Evolutionary conservation across 2,113 vertebrate species (phyloP).

Genomic region (Neomonachus schauinslandi): DNA sequence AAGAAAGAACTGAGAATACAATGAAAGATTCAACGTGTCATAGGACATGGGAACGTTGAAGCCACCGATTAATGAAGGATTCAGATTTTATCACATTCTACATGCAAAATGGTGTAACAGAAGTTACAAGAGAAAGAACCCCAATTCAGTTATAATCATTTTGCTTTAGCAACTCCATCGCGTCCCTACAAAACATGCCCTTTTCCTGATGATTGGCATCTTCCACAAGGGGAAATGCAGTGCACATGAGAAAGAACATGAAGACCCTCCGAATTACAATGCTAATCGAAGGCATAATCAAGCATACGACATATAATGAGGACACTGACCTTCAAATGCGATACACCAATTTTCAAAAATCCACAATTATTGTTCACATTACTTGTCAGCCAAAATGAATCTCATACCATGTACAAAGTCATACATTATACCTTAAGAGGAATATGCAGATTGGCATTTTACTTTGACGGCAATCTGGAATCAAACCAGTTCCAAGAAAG

Average conservation of each 20-base stretch:
- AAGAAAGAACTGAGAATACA: accelerated
- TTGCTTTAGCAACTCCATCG: not conserved
- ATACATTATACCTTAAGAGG: not conserved
- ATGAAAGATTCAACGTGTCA: not conserved
- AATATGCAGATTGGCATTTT: not conserved
- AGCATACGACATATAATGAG: not conserved
- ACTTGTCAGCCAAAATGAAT: not conserved
- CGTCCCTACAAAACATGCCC: not conserved
- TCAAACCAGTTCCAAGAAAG: not conserved
- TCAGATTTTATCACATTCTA: not conserved
- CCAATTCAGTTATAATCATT: not conserved
- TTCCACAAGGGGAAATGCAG: not conserved
- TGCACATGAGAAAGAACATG: not conserved
- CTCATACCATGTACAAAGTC: accelerated
- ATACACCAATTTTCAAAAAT: not conserved
- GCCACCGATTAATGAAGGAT: not conserved
- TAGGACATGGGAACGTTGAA: not conserved
- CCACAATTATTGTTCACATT: not conserved
- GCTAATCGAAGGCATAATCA: accelerated
- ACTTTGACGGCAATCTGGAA: not conserved
- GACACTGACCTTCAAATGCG: not conserved
- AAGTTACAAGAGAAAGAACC: not conserved
- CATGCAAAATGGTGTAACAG: not conserved
- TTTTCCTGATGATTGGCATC: not conserved
- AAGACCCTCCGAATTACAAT: accelerated